These are phyloP conservation scores for Bhutanitis thaidina DNA, from an alignment of 2,888 invertebrate species.

Conservation along the genomic window DNA sequence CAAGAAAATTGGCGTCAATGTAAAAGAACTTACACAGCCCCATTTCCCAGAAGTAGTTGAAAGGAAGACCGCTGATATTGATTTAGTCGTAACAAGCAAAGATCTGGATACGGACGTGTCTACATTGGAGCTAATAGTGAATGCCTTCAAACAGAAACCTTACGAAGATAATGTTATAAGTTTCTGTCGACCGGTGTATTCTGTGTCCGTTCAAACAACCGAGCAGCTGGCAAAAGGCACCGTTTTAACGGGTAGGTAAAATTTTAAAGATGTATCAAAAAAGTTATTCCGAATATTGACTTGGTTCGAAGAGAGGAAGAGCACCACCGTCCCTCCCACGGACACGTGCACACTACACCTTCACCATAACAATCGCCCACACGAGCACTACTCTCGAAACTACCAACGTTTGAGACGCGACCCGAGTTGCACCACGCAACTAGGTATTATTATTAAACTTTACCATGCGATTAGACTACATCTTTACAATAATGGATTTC, in stretches of 20 bases:
- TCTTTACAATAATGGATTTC: too few relatives aligned
- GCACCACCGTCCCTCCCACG: too few relatives aligned
- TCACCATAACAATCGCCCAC: too few relatives aligned
- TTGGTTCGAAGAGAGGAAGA: too few relatives aligned
- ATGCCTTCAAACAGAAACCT: conserved; percentile 84
- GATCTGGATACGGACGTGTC: conserved; percentile 81
- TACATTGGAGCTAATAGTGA: conserved; percentile 85
- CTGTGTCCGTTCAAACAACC: conserved; percentile 83
- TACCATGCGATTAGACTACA: too few relatives aligned
- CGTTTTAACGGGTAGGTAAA: conserved; percentile 79
- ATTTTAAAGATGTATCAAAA: too few relatives aligned
- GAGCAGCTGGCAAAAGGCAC: conserved; percentile 82
- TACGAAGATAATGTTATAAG: conserved; percentile 87
- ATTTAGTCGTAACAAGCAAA: conserved; percentile 41
- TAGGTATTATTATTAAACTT: too few relatives aligned
- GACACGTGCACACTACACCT: too few relatives aligned
- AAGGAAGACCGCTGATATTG: conserved; percentile 38
- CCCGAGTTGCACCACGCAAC: too few relatives aligned
- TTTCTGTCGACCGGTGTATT: conserved; percentile 86
- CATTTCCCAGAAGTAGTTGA: conserved; percentile 57
- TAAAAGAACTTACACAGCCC: conserved; percentile 60
- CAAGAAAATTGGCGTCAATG: conserved; percentile 59
- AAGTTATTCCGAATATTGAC: too few relatives aligned
- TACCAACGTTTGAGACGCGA: too few relatives aligned
- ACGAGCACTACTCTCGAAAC: too few relatives aligned